A percentile compares a stretch with the other conserved stretches of the same genome.
phyloP scores from a whole-genome alignment of 1,140 invertebrate species.

The Anastrepha obliqua region DNA sequence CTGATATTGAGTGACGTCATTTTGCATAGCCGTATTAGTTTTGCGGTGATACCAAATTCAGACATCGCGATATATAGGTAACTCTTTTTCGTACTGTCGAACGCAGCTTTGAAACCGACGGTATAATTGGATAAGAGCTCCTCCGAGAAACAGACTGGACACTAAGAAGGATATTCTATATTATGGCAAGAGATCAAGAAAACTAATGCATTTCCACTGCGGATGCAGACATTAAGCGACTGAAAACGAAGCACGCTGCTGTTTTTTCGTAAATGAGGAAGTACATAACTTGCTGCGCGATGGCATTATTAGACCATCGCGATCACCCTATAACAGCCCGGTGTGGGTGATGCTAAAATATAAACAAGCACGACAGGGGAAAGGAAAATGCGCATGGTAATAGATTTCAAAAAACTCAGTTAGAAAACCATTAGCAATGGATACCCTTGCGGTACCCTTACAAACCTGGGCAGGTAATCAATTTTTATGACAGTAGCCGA shows the following conservation, averaged over 20 bases:
- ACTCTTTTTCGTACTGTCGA: no score
- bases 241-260: background rate
- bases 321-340: constrained; percentile 62
- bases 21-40: no score
- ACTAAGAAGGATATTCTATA: no score
- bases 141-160: no score
- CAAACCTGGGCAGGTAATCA: constrained; percentile 56
- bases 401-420: constrained; percentile 71
- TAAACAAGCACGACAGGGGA: constrained; percentile 58
- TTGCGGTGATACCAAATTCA: no score
- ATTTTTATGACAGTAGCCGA: constrained; percentile 60
- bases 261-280: constrained; percentile 56
- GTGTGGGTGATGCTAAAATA: no score
- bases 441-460: no score
- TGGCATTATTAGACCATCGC: constrained; percentile 57
- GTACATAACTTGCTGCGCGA: constrained; percentile 56
- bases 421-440: constrained; percentile 66
- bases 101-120: no score
- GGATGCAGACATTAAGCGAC: background rate
- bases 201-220: background rate
- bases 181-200: no score
- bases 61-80: no score
- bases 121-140: no score
- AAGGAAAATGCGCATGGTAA: constrained; percentile 66
- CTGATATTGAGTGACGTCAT: no score